phyloP scores from a whole-genome alignment of 2,797 vertebrate species.

The Yasuhikotakia modesta region DNA sequence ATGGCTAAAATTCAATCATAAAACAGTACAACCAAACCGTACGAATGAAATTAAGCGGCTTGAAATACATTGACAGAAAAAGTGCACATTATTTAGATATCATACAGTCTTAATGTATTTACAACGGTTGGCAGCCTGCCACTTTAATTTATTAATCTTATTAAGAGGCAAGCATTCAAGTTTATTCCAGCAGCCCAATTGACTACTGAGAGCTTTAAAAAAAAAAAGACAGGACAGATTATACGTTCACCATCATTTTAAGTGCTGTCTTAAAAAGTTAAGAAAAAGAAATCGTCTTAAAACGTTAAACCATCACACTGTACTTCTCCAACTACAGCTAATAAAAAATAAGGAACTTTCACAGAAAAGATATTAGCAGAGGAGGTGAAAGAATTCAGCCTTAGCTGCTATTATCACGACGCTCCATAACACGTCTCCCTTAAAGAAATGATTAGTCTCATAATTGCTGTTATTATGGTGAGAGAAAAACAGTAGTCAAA shows the following conservation, averaged over 20 bases:
- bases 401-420: slow-evolving; percentile 11
- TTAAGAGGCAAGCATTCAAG: background rate
- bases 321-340: no score
- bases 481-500: slow-evolving; percentile 50
- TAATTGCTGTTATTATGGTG: slow-evolving; percentile 53
- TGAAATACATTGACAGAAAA: background rate
- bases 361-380: background rate
- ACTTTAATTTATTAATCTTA: background rate
- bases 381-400: slow-evolving; percentile 6
- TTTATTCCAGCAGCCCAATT: background rate
- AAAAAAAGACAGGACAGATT: background rate
- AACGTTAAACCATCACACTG: background rate
- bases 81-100: background rate
- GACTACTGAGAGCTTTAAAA: background rate
- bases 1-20: background rate
- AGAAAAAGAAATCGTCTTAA: background rate
- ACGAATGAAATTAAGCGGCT: background rate
- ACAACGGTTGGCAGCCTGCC: background rate
- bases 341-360: background rate
- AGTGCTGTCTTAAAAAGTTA: background rate
- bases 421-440: slow-evolving; percentile 28
- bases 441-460: slow-evolving; percentile 59
- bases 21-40: background rate
- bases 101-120: background rate
- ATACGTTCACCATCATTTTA: background rate